phyloP scores from a whole-genome alignment of 2,797 vertebrate species.

The Falco rusticolus region DNA sequence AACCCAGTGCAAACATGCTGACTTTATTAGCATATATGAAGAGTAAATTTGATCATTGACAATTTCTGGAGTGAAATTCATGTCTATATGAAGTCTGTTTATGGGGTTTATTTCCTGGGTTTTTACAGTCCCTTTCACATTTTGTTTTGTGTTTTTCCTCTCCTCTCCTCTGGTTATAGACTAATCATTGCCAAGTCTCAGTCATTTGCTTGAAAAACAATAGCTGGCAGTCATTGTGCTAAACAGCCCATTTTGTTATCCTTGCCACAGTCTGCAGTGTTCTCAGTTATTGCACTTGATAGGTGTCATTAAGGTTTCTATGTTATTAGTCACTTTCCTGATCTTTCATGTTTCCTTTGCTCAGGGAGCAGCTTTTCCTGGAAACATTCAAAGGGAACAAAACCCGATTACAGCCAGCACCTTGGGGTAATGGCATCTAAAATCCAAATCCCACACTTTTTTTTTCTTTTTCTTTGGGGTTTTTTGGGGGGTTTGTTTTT shows the following conservation, averaged over 20 bases:
- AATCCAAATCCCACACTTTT: neutral
- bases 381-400: neutral
- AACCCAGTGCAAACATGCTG: conserved; percentile 6
- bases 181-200: conserved; percentile 20
- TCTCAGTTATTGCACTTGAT: neutral
- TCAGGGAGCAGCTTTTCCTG: conserved; percentile 39
- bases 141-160: neutral
- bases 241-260: conserved; percentile 10
- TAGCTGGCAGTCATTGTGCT: conserved; percentile 11
- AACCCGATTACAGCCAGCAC: neutral
- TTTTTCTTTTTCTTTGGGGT: neutral
- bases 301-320: neutral
- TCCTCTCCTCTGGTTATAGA: conserved; percentile 1
- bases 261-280: neutral
- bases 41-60: neutral
- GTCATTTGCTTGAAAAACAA: conserved; percentile 32
- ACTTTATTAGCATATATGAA: neutral
- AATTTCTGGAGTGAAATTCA: conserved; percentile 28
- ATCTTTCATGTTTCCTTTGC: conserved; percentile 17
- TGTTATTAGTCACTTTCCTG: conserved; percentile 34
- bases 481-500: neutral
- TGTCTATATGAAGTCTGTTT: neutral
- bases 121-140: neutral
- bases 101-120: neutral
- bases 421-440: neutral